Percentiles rank a stretch among this genome's conserved stretches.
Conservation (phyloP, 2,797 vertebrate species). For the Hydrophis major region DNA sequence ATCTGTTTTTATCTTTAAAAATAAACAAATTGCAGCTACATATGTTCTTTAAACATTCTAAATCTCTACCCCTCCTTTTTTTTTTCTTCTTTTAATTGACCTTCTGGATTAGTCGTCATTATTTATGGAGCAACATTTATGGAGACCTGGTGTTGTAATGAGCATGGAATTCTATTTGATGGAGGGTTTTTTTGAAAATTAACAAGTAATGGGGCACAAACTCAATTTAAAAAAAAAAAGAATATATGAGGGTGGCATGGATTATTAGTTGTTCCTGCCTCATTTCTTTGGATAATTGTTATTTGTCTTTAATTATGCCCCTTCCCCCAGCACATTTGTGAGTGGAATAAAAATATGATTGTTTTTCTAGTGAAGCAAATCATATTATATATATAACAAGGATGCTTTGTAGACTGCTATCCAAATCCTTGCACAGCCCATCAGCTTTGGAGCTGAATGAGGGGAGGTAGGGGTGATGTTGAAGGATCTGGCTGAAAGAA, state of each 20-base stretch:
- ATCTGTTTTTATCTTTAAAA: neutral
- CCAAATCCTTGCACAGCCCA: neutral
- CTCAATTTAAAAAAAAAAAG: conserved; percentile 6
- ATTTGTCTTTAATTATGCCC: conserved; percentile 29
- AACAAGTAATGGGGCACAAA: neutral
- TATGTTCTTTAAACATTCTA: neutral
- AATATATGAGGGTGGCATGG: neutral
- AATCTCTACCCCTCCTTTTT: neutral
- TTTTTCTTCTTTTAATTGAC: neutral
- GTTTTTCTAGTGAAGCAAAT: neutral
- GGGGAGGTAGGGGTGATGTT: neutral
- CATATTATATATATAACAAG: neutral
- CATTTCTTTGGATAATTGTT: conserved; percentile 39
- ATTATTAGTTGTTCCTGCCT: conserved; percentile 12
- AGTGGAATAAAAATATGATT: conserved; percentile 6
- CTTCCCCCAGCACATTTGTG: neutral
- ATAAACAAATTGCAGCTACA: neutral
- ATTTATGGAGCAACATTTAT: neutral
- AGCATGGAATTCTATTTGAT: neutral
- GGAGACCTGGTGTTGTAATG: conserved; percentile 1
- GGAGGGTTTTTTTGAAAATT: neutral
- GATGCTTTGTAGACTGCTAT: neutral
- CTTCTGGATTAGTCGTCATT: conserved; percentile 16
- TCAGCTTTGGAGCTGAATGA: neutral
- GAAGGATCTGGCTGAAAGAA: neutral